Evolutionary conservation across 2,888 invertebrate species (phyloP), one percentile per base, ranked within the genome.

Genomic region (Tuberolachnus salignus): DNA sequence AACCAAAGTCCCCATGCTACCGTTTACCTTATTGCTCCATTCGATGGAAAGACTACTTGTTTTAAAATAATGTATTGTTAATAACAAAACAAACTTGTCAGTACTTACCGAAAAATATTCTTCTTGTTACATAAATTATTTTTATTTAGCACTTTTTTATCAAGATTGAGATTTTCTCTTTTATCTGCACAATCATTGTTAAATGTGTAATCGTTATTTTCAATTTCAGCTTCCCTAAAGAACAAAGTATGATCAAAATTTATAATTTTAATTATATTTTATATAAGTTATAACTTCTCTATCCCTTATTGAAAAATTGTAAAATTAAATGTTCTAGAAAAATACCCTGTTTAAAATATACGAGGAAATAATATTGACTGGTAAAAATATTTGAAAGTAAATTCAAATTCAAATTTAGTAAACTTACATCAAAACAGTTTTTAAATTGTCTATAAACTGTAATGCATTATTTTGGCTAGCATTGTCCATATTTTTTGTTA

Each of bases 371-470:
- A 34, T 34, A 6, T 34, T 34, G 34, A 6, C 34, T 4, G n/a
- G n/a, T n/a, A 34, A 34, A 34, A 34, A 34, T 34, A 4, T 4
- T 6, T 34, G 34, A 34, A 34, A 34, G 34, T 6, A 34, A 34
- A n/a, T n/a, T 34, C 6, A 34, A 4, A 34, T 34, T 34, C 3
- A 57, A 59, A 42, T 42, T 34, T 34, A 59, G 14, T 53, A 64
- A 53, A 74, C 74, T 74, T 64, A 74, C 74, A 23, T 64, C 10
- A 74, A 53, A 53, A 74, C 44, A 13, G n/a, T 64, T 13, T 74
- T 74, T 64, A 74, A 64, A 74, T 74, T 74, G 51, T 64, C 44
- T 2, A 74, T 64, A 23, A 74, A 74, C n/a, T 64, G 63, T 53
- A 23, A 21, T 3, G 63, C 34, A 44, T 74, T 73, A n/a, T 63